Evolutionary conservation across 2,113 vertebrate genomes (phyloP), one percentile per base, ranked within the genome.

Genomic region (Machaerirhynchus nigripectus): DNA sequence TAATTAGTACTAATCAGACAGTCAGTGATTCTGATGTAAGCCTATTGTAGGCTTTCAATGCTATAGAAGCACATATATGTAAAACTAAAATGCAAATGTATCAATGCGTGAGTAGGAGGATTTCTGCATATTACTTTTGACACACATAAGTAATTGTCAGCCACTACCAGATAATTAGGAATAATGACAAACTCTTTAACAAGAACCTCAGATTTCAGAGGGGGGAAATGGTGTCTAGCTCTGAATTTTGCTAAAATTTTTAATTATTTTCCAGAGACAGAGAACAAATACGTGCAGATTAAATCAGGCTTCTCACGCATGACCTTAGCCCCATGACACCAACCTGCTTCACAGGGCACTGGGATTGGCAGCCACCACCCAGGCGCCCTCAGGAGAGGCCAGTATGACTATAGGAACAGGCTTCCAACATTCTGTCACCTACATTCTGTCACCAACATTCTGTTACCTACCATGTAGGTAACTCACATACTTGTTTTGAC

Each of bases 151-250:
- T 74, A 93, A 95, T 93, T 76, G 55, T 27, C 67, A 96, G 18
- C 87, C 22, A 87, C 97, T 96, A 97, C 37, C 65, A 93, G 42
- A n/a, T 96, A 90, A 97, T 97, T 96, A 95, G 18, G 50, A 95
- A 65, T 92, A 93, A 50, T 64, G 39, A 96, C 74, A 96, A 96
- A 85, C 37, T 57, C 42, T 85, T 92, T 81, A 85, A 88, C 53
- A 92, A 90, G 97, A 97, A 22, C 19, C 27, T 88, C 9, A 9
- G 9, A 50, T 92, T 93, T 93, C 57, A 84, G 84, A 93, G 53
- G 7, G 8, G 2, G 1, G 4, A 23, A 23, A 47, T 40, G 0
- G 1, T 18, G 3, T 35, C 17, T 68, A 82, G 15, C 3, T 30
- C 18, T 52, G 44, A 94, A 40, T 87, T 89, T 87, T 94, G 33